Conservation (phyloP, 2,888 invertebrate species). For the Ptilodon capucinus region DNA sequence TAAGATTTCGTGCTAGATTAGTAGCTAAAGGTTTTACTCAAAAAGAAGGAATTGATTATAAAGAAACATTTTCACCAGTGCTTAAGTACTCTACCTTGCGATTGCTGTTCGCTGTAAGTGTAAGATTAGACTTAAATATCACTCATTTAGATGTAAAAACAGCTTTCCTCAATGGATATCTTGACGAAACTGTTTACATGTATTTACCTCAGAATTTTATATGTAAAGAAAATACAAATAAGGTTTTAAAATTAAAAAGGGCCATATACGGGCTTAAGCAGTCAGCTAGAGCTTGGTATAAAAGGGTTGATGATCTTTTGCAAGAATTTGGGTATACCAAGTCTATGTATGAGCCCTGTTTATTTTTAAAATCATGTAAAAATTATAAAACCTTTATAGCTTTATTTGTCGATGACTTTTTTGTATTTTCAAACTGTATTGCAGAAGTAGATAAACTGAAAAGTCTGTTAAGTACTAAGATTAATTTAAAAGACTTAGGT, state of each 20-base stretch:
- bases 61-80: slow-evolving; percentile 23
- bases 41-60: too few species aligned
- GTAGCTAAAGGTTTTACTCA: slow-evolving; percentile 18
- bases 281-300: slow-evolving; percentile 17
- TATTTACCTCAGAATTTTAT: background rate
- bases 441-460: background rate
- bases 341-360: slow-evolving; percentile 12
- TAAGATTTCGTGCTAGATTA: slow-evolving; percentile 11
- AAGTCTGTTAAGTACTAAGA: slow-evolving; percentile 2
- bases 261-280: slow-evolving; percentile 24
- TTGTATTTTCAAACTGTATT: slow-evolving; percentile 15
- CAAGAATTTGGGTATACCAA: slow-evolving; percentile 13
- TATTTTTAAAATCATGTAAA: slow-evolving; percentile 7
- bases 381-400: too few species aligned
- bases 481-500: slow-evolving; percentile 8
- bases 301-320: slow-evolving; percentile 11
- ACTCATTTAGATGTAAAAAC: background rate
- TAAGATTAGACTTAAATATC: background rate
- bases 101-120: slow-evolving; percentile 13
- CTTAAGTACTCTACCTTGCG: slow-evolving; percentile 17
- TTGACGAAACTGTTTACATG: background rate
- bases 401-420: slow-evolving; percentile 10
- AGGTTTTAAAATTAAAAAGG: slow-evolving; percentile 24
- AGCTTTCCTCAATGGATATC: background rate
- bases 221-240: slow-evolving; percentile 6